Evolutionary conservation across 2,113 vertebrate species (phyloP).

Genomic region (Arenaria interpres): DNA sequence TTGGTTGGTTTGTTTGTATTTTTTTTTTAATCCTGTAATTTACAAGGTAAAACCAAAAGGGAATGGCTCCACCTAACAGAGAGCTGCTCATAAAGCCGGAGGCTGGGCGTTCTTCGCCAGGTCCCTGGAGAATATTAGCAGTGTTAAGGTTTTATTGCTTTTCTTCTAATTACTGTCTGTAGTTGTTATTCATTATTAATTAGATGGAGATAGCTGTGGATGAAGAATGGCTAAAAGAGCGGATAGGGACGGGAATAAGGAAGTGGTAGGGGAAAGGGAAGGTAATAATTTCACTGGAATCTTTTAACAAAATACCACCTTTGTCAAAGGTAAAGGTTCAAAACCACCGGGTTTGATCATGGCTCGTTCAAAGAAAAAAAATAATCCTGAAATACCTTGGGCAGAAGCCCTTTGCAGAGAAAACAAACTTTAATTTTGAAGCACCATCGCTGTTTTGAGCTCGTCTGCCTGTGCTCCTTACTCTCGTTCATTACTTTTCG

Average conservation of each 20-base stretch:
- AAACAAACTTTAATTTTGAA: not conserved
- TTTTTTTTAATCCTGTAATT: not conserved
- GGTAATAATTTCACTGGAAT: not conserved
- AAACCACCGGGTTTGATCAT: accelerated
- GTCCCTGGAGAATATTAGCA: not conserved
- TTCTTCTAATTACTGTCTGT: not conserved
- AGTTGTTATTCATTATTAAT: not conserved
- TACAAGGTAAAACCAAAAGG: not conserved
- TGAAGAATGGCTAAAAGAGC: not conserved
- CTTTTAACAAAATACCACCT: not conserved
- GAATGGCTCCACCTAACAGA: accelerated
- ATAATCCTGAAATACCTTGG: not conserved
- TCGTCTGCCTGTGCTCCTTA: not conserved
- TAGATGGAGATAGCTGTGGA: not conserved
- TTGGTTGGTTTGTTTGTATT: too few species aligned
- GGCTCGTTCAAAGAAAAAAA: not conserved
- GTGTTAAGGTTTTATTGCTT: not conserved
- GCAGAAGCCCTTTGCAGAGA: not conserved
- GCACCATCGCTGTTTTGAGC: not conserved
- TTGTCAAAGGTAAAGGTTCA: not conserved
- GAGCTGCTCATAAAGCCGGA: not conserved
- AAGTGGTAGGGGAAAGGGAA: not conserved
- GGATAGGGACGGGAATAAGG: accelerated
- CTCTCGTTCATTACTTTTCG: not conserved
- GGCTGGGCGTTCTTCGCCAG: not conserved